Evolutionary conservation across 2,888 invertebrate genomes (phyloP), one percentile per base, ranked within the genome.

Genomic region (Ryuthela nishihirai): DNA sequence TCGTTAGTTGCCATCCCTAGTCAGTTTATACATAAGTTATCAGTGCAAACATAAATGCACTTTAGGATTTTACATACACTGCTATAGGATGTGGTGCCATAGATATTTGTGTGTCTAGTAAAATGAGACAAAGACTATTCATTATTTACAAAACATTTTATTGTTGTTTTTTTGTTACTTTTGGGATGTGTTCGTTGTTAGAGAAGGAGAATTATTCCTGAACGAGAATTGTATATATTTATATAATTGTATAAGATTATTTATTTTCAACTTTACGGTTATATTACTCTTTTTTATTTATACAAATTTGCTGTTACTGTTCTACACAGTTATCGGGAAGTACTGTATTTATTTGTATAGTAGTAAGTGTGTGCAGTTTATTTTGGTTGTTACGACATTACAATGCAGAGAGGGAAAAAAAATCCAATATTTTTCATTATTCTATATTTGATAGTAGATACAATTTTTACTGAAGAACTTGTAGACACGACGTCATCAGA

Each of bases 361-460:
- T n/a, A n/a, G n/a, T n/a, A n/a, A n/a, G n/a, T n/a, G n/a, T n/a
- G n/a, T n/a, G n/a, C n/a, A 50, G 50, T 56, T 56, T 52, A 26
- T 41, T 41, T 58, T 41, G 50, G 56, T 58, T 58, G 56, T 58
- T 58, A 52, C n/a, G 50, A 42, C 50, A 52, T 52, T 50, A 46
- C 42, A 58, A 25, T 40, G 36, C 52, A 52, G 42, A 42, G 17
- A 42, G 52, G 46, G 45, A 48, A 58, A 50, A 54, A 58, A 52
- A 46, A 58, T 58, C 52, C 46, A 38, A 58, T 58, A 58, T 58
- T 58, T 58, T 58, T 58, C 50, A 58, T 58, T 58, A 47, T 58
- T 58, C 50, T 58, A 58, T 58, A 58, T 58, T 58, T 58, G 56
- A 58, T 58, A 58, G 56, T 58, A 58, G 56, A 58, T 58, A 58